Evolutionary conservation across 2,888 invertebrate genomes (phyloP).

Genomic region (Lysandra bellargus): DNA sequence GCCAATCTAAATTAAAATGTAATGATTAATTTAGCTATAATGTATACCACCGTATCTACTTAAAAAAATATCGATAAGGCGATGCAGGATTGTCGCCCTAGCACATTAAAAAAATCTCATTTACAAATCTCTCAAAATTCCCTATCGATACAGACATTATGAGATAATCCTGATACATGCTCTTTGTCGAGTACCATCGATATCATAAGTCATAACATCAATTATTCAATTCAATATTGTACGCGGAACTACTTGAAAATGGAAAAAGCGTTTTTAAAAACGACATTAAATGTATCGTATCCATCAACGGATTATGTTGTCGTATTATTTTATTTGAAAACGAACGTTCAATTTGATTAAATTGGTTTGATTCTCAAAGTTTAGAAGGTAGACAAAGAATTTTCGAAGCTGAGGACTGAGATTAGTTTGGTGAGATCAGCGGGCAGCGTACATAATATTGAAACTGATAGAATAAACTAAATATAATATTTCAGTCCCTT

Average conservation of each 20-base stretch:
- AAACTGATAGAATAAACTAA: not conserved
- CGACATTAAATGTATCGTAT: not conserved
- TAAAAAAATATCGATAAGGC: no score
- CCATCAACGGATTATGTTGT: not conserved
- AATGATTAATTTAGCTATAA: no score
- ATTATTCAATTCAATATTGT: slow-evolving; percentile 2
- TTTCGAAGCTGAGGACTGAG: no score
- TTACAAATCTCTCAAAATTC: not conserved
- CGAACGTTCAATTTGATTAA: no score
- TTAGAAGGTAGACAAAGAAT: no score
- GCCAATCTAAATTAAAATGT: no score
- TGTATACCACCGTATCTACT: no score
- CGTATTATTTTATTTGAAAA: not conserved
- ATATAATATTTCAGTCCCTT: not conserved
- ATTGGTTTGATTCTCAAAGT: no score
- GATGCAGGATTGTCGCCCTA: no score
- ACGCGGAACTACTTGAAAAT: not conserved
- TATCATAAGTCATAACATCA: slow-evolving; percentile 9
- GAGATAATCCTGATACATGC: not conserved
- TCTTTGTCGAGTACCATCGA: slow-evolving; percentile 4
- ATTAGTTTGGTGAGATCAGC: no score
- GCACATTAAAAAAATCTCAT: not conserved
- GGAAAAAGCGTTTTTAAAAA: not conserved
- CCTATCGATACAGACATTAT: not conserved
- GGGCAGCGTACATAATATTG: no score